Percentiles rank a stretch among this genome's conserved stretches.
Evolutionary conservation across 1,140 invertebrate genomes (phyloP).

Genomic region (Aphelenchoides besseyi): DNA sequence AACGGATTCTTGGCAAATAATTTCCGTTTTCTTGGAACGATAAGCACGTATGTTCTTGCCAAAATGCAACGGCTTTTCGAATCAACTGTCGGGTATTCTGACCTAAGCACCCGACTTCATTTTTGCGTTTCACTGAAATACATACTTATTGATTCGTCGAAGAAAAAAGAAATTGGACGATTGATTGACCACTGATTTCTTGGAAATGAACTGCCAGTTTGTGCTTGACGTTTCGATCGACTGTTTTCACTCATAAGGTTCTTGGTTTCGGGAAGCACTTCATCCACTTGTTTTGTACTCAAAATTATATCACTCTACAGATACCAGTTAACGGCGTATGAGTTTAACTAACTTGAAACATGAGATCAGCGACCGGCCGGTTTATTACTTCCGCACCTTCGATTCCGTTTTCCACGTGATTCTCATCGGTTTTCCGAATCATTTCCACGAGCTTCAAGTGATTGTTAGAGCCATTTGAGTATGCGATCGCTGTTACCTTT

Average conservation of each 20-base stretch:
- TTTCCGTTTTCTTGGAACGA: conserved; percentile 38
- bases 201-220: conserved; percentile 31
- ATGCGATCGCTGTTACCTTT: not conserved
- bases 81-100: conserved; percentile 35
- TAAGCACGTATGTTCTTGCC: conserved; percentile 39
- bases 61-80: conserved; percentile 36
- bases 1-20: conserved; percentile 22
- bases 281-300: conserved; percentile 1
- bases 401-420: conserved; percentile 8
- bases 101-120: conserved; percentile 18
- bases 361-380: conserved; percentile 7
- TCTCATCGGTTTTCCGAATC: not conserved
- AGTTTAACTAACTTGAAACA: too few relatives aligned
- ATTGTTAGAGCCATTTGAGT: too few relatives aligned
- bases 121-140: too few relatives aligned
- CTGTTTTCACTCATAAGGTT: conserved; percentile 4
- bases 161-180: conserved; percentile 33
- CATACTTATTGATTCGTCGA: conserved; percentile 22
- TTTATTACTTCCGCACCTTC: conserved; percentile 22
- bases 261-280: conserved; percentile 1
- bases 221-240: conserved; percentile 37
- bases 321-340: not conserved
- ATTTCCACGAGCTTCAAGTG: conserved; percentile 9
- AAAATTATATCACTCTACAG: conserved; percentile 15
- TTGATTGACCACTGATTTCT: conserved; percentile 32